Percentiles rank a stretch among this genome's conserved stretches.
phyloP scores from a whole-genome alignment of 1,140 invertebrate species.

The Bombus breviceps region DNA sequence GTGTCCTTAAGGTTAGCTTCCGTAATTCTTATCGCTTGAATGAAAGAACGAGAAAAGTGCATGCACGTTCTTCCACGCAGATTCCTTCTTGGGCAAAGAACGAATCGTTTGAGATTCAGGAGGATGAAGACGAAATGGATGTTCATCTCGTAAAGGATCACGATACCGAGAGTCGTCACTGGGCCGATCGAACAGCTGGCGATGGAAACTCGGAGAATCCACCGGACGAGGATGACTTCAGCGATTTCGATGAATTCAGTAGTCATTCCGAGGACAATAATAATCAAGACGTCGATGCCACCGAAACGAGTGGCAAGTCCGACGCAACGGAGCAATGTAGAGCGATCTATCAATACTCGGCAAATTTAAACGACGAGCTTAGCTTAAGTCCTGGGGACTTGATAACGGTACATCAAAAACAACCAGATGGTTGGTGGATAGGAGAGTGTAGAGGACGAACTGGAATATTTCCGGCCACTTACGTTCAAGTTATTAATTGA shows the following conservation, averaged over 20 bases:
- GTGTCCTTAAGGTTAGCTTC: conserved; percentile 88
- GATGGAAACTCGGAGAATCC: conserved; percentile 89
- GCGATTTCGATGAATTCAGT: conserved; percentile 84
- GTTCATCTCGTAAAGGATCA: conserved; percentile 76
- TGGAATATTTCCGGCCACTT: conserved; percentile 96
- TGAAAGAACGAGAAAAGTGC: not conserved
- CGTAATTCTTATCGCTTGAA: no score
- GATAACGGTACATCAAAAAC: conserved; percentile 94
- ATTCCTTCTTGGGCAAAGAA: conserved; percentile 91
- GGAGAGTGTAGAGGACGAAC: conserved; percentile 92
- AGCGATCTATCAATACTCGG: conserved; percentile 94
- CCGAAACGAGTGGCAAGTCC: conserved; percentile 69
- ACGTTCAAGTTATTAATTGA: conserved; percentile 87
- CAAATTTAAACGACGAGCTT: conserved; percentile 94
- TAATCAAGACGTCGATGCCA: conserved; percentile 75
- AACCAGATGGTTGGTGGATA: conserved; percentile 97
- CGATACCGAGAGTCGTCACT: conserved; percentile 82
- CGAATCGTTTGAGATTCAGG: conserved; percentile 84
- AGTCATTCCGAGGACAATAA: conserved; percentile 81
- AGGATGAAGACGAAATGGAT: conserved; percentile 82
- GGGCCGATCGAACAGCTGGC: conserved; percentile 90
- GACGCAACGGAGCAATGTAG: conserved; percentile 87
- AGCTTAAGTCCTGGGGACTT: conserved; percentile 92
- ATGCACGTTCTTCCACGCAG: conserved; percentile 74
- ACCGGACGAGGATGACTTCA: conserved; percentile 80